phyloP scores from a whole-genome alignment of 1,140 invertebrate species.

The Orchesella cincta region DNA sequence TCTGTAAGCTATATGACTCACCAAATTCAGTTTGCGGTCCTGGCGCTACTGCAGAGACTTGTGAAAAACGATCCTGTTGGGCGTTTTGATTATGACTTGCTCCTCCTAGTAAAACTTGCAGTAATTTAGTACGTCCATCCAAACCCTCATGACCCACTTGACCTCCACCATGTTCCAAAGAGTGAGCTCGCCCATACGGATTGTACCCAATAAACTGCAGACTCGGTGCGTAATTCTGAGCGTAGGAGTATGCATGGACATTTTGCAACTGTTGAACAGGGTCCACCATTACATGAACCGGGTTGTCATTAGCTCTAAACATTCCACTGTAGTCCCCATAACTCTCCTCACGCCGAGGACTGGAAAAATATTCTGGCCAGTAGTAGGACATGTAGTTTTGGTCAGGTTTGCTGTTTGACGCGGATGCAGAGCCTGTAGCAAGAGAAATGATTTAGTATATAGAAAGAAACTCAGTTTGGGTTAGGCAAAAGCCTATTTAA shows the following conservation, averaged over 20 bases:
- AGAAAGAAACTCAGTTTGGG: not conserved
- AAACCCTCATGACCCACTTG: too few species aligned
- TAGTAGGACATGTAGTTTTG: constrained; percentile 6
- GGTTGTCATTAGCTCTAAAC: not conserved
- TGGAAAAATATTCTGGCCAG: not conserved
- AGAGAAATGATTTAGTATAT: not conserved
- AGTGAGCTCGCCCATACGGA: not conserved
- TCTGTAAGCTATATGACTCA: too few species aligned
- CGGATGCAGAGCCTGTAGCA: not conserved
- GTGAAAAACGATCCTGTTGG: not conserved
- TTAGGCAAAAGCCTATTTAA: not conserved
- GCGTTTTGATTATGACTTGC: not conserved
- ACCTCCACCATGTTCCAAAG: too few species aligned
- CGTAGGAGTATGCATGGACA: constrained; percentile 5
- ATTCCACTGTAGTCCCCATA: not conserved
- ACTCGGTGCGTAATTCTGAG: not conserved
- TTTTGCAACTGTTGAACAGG: not conserved
- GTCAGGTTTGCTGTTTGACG: not conserved
- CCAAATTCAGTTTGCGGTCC: too few species aligned
- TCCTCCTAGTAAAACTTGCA: not conserved
- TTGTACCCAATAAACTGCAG: too few species aligned
- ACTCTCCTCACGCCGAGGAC: not conserved
- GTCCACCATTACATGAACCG: not conserved
- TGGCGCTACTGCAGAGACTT: not conserved
- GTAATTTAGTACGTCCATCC: not conserved